These are phyloP conservation scores for Anarhynchus alexandrinus DNA, from an alignment of 2,113 vertebrate species.

Conservation along the genomic window DNA sequence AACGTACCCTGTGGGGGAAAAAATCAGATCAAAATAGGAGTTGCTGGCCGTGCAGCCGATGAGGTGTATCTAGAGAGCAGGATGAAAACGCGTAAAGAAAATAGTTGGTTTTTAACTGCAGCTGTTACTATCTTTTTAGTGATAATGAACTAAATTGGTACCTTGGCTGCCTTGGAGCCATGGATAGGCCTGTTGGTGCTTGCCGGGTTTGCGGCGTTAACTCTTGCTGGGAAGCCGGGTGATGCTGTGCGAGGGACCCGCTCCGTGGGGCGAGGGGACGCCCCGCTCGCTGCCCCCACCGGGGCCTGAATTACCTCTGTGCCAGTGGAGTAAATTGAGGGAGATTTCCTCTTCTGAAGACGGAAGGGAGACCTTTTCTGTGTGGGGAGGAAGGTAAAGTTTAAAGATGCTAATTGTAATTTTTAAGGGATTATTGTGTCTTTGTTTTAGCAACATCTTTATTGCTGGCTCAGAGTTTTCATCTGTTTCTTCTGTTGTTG, in stretches of 20 bases:
- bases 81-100: background rate
- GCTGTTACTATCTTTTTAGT: constrained; percentile 1
- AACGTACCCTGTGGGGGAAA: background rate
- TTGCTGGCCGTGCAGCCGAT: background rate
- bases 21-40: background rate
- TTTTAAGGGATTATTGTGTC: background rate
- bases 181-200: background rate
- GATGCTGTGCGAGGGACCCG: background rate
- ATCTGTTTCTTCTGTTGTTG: background rate
- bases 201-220: background rate
- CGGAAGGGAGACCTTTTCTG: background rate
- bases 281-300: background rate
- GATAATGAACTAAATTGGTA: background rate
- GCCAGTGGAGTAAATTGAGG: rapidly evolving
- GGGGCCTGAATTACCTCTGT: rapidly evolving
- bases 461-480: background rate
- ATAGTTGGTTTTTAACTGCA: background rate
- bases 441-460: background rate
- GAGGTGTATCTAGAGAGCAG: background rate
- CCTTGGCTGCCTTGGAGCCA: background rate
- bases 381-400: background rate
- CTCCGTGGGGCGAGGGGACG: background rate
- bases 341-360: background rate
- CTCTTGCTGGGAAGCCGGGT: background rate
- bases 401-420: background rate